A percentile compares a stretch with the other conserved stretches of the same genome.
phyloP scores from a whole-genome alignment of 2,797 vertebrate genomes.

The Artibeus jamaicensis region DNA sequence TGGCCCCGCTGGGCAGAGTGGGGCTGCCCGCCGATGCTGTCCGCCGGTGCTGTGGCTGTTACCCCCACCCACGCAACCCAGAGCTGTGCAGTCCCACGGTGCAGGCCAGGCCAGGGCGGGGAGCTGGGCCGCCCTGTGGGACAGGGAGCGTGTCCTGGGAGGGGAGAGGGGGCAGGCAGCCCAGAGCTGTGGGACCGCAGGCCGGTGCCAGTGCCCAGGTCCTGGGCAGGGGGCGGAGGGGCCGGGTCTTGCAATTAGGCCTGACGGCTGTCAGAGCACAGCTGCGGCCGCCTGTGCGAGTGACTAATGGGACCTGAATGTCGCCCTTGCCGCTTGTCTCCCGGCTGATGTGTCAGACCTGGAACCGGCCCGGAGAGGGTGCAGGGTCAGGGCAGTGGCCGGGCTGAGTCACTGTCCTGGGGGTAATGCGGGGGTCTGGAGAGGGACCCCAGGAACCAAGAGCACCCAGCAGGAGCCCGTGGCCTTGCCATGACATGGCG shows the following conservation, averaged over 20 bases:
- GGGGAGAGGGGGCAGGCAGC: not conserved
- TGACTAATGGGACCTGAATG: slow-evolving; percentile 84
- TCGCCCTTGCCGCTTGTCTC: slow-evolving; percentile 77
- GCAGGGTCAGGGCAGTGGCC: accelerated
- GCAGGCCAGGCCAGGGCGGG: accelerated
- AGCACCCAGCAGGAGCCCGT: not conserved
- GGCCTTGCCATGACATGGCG: accelerated
- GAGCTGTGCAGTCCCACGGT: accelerated
- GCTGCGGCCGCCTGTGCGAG: slow-evolving; percentile 80
- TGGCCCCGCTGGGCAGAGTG: accelerated
- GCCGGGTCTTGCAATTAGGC: slow-evolving; percentile 72
- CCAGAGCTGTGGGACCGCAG: accelerated
- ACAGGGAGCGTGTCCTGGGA: accelerated
- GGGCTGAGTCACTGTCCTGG: not conserved
- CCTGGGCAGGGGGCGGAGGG: accelerated
- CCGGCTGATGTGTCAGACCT: slow-evolving; percentile 83
- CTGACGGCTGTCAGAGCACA: slow-evolving; percentile 86
- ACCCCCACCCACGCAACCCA: not conserved
- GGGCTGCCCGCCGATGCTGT: accelerated
- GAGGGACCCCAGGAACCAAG: not conserved
- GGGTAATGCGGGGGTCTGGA: not conserved
- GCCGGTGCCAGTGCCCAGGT: not conserved
- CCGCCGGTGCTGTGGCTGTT: accelerated
- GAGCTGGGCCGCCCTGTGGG: not conserved
- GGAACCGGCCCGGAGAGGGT: not conserved